Conservation (phyloP, 2,797 vertebrate genomes). For the Melanotaenia boesemani region DNA sequence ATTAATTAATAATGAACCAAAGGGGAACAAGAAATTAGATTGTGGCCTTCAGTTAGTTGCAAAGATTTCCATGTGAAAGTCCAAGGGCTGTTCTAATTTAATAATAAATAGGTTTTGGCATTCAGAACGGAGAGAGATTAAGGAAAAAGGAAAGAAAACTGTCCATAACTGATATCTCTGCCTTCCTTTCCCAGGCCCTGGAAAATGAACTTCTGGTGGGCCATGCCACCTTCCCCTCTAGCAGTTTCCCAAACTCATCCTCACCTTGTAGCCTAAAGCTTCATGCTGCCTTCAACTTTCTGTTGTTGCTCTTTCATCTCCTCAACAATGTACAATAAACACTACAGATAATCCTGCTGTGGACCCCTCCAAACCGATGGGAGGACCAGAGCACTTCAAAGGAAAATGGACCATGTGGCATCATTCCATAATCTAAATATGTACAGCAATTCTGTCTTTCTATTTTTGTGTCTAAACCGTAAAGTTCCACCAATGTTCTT, state of each 20-base stretch:
- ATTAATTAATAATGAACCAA: neutral
- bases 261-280: conserved; percentile 53
- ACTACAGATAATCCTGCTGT: conserved; percentile 26
- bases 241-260: conserved; percentile 70
- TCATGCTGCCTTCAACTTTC: conserved; percentile 64
- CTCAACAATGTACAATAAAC: conserved; percentile 72
- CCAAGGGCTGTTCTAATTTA: neutral
- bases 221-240: conserved; percentile 74
- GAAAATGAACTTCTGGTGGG: conserved; percentile 80
- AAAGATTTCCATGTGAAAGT: conserved; percentile 18
- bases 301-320: conserved; percentile 70
- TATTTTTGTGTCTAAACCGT: conserved; percentile 76
- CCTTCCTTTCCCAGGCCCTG: conserved; percentile 68
- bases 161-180: conserved; percentile 25
- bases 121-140: neutral
- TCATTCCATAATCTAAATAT: conserved; percentile 64
- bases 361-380: conserved; percentile 58
- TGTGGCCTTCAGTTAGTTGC: neutral
- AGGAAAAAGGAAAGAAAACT: neutral
- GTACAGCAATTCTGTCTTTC: conserved; percentile 74
- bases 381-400: conserved; percentile 44
- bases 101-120: neutral
- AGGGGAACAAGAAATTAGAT: neutral
- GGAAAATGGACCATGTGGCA: conserved; percentile 58
- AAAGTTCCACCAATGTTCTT: conserved; percentile 46